These are phyloP conservation scores for Pterophyllum scalare DNA, from an alignment of 2,113 vertebrate genomes.

Conservation along the genomic window DNA sequence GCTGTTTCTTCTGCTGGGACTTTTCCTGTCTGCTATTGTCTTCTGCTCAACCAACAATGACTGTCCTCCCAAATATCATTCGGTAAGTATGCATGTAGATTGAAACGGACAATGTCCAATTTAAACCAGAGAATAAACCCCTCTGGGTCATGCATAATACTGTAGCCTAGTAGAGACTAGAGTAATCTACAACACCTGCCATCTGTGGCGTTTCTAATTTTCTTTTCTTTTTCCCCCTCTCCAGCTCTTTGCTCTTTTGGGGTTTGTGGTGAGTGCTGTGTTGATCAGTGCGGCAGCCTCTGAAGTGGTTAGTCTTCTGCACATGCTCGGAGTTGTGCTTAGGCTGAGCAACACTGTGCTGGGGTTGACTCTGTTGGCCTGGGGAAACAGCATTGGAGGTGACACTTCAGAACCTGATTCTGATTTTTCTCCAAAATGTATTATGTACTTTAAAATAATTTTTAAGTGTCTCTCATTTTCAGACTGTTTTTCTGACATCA, in stretches of 20 bases:
- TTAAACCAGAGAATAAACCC: not conserved
- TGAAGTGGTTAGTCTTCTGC: slow-evolving; percentile 92
- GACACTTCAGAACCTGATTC: not conserved
- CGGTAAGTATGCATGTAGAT: slow-evolving; percentile 80
- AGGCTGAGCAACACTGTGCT: slow-evolving; percentile 94
- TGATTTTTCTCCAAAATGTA: not conserved
- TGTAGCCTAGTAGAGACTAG: not conserved
- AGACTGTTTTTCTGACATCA: slow-evolving; percentile 95
- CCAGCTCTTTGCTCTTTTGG: slow-evolving; percentile 91
- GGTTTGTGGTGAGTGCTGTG: slow-evolving; percentile 92
- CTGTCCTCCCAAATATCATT: slow-evolving; percentile 86
- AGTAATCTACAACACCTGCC: too few relatives aligned
- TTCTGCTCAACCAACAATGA: slow-evolving; percentile 89
- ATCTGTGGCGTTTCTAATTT: not conserved
- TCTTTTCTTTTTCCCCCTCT: not conserved
- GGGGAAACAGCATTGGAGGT: slow-evolving; percentile 94
- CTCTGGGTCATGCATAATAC: not conserved
- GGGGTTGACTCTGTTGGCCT: slow-evolving; percentile 94
- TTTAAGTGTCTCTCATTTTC: slow-evolving; percentile 27
- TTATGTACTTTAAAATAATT: not conserved
- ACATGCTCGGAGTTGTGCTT: slow-evolving; percentile 89
- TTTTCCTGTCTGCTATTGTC: slow-evolving; percentile 80
- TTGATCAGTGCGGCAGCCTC: slow-evolving; percentile 91
- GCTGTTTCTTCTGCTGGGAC: slow-evolving; percentile 80
- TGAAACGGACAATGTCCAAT: not conserved